Base-by-base conservation (phyloP, 2,113 vertebrate genomes). In the Dasyprocta punctata region DNA sequence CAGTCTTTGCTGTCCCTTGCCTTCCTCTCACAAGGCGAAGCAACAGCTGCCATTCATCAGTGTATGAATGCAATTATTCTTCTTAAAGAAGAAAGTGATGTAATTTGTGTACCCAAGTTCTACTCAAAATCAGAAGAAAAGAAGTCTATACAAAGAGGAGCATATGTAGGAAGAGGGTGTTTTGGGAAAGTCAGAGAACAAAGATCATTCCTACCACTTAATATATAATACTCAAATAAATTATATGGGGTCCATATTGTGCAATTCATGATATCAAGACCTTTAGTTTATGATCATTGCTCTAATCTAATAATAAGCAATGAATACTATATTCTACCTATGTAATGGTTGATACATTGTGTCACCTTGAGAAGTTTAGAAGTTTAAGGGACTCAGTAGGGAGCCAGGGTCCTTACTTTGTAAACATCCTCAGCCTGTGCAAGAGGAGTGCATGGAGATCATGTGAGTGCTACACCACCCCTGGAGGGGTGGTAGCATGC, bases 151-250 rank as follows among this genome's bases (percentile, higher is more conserved):
- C 26, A 78, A 11, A 82, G 4, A 47, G 60, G 44, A 44, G 36
- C 36, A 89, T n/a, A 81, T 33, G 84, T 77, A 28, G 24, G 38
- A 89, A 82, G 14, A 82, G 28, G 36, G 47, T 49, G 13, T 87
- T 89, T 82, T 86, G 4, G 28, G 19, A 41, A 77, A 3, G 3
- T 75, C 69, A 78, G 9, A 47, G 20, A 93, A 87, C 33, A 77
- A 84, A 93, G 52, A 58, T 44, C n/a, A 90, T 90, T 85, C 16
- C 20, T 54, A 67, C 41, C 33, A 94, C 81, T 95, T 94, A 84
- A 52, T 54, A 73, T 14, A 3, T 30, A 95, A 69, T 30, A 85
- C 28, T 16, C 3, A 77, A 92, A 52, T 22, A 83, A 67, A 85
- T 20, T 41, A 83, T 54, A 33, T 49, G 56, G 56, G 33, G 7